Conservation (phyloP, 2,113 vertebrate species). For the Xiphorhynchus elegans region DNA sequence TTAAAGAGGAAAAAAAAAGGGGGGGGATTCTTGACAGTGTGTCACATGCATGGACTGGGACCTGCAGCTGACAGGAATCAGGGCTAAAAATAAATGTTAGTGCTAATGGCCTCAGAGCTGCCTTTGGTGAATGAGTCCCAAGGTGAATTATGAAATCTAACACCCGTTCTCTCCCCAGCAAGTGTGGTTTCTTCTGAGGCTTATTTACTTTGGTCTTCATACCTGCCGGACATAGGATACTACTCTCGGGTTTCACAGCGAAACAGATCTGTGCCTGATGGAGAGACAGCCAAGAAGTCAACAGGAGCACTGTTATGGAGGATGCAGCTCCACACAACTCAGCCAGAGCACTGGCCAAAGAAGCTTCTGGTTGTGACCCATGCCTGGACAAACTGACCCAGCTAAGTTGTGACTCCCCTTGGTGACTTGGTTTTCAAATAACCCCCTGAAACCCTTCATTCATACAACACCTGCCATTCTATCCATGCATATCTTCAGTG, state of each 20-base stretch:
- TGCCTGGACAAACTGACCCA: not conserved
- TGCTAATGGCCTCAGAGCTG: not conserved
- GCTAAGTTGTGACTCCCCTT: not conserved
- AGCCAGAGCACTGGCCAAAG: not conserved
- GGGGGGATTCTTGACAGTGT: not conserved
- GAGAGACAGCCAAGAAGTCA: not conserved
- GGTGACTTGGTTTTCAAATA: not conserved
- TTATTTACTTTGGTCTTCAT: constrained; percentile 18
- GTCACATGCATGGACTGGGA: not conserved
- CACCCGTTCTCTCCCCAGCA: not conserved
- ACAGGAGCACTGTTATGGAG: not conserved
- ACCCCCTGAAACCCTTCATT: not conserved
- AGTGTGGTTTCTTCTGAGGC: not conserved
- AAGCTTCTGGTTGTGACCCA: not conserved
- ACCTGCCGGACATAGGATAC: not conserved
- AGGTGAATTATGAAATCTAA: constrained; percentile 29
- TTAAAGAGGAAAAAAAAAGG: not conserved
- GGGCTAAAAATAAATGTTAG: not conserved
- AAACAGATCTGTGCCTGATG: not conserved
- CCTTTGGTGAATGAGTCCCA: not conserved
- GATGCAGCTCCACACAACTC: not conserved
- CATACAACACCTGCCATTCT: not conserved
- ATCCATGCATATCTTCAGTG: accelerated
- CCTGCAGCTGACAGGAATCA: constrained; percentile 11
- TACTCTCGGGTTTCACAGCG: not conserved